phyloP scores from a whole-genome alignment of 2,888 invertebrate genomes.

The Aporophyla lueneburgensis region DNA sequence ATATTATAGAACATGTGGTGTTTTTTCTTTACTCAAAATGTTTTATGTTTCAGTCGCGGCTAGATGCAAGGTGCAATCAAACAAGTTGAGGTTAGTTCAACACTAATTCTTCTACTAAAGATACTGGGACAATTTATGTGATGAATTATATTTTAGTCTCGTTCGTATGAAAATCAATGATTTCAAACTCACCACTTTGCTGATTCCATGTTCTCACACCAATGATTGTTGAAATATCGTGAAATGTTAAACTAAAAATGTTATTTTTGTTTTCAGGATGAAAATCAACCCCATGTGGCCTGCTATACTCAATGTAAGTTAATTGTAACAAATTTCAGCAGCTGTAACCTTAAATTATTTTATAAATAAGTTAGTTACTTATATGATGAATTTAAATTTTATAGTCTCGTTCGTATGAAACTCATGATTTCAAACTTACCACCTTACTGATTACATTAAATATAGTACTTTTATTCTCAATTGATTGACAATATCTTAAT shows the following conservation, averaged over 20 bases:
- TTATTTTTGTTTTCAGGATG: slow-evolving; percentile 26
- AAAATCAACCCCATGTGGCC: background rate
- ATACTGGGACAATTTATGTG: slow-evolving; percentile 57
- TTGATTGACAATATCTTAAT: background rate
- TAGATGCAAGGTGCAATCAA: slow-evolving; percentile 31
- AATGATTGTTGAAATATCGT: background rate
- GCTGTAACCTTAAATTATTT: background rate
- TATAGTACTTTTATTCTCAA: background rate
- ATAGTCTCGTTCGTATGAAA: slow-evolving; percentile 83
- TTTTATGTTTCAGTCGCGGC: slow-evolving; percentile 83
- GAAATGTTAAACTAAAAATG: background rate
- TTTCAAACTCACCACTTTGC: slow-evolving; percentile 79
- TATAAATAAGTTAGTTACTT: background rate
- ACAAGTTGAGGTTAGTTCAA: slow-evolving; percentile 59
- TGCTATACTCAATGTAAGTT: slow-evolving; percentile 37
- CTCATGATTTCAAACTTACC: slow-evolving; percentile 81
- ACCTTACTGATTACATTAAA: slow-evolving; percentile 70
- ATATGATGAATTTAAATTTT: slow-evolving; percentile 73
- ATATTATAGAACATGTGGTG: slow-evolving; percentile 76
- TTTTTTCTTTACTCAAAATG: slow-evolving; percentile 86
- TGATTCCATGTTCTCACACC: slow-evolving; percentile 39
- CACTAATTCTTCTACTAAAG: background rate
- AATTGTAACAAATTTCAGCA: background rate
- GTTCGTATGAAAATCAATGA: slow-evolving; percentile 85
- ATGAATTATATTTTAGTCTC: slow-evolving; percentile 83